Conservation (phyloP, 2,113 vertebrate species). For the Carassius gibelio region DNA sequence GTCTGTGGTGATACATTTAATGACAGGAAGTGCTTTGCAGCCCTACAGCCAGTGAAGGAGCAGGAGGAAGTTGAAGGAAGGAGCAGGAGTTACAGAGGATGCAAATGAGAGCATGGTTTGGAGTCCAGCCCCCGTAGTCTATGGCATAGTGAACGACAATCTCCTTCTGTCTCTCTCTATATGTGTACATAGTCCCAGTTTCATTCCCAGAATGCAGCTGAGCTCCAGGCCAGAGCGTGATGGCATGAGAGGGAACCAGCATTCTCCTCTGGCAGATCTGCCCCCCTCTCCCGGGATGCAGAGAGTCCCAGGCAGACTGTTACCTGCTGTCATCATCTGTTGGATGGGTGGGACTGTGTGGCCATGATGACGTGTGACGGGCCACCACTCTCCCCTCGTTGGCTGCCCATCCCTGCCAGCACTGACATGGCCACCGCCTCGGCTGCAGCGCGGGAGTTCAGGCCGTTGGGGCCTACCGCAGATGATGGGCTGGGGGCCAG, state of each 20-base stretch:
- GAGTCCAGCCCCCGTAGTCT: conserved; percentile 81
- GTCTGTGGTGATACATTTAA: conserved; percentile 29
- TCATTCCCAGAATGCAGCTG: conserved; percentile 75
- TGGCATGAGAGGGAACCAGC: conserved; percentile 60
- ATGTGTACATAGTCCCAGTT: conserved; percentile 66
- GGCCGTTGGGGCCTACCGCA: conserved; percentile 80
- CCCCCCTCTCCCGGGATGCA: conserved; percentile 56
- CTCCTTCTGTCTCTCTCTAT: conserved; percentile 43
- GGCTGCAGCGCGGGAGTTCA: conserved; percentile 87
- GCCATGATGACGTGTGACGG: conserved; percentile 81
- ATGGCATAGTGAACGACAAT: conserved; percentile 78
- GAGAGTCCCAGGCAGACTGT: conserved; percentile 58
- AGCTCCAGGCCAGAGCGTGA: conserved; percentile 72
- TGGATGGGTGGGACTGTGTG: conserved; percentile 91
- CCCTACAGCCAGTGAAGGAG: conserved; percentile 64
- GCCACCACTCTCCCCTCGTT: conserved; percentile 80
- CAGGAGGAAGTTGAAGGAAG: conserved; percentile 25
- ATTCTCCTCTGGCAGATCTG: conserved; percentile 12
- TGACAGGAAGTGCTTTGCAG: conserved; percentile 58
- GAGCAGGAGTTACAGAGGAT: conserved; percentile 29
- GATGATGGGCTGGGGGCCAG: conserved; percentile 74
- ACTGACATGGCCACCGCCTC: conserved; percentile 95
- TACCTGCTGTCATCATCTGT: conserved; percentile 88
- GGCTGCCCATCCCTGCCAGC: conserved; percentile 92
- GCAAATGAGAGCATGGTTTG: conserved; percentile 48